phyloP scores from a whole-genome alignment of 1,140 invertebrate species.

The Micrasema longulum region DNA sequence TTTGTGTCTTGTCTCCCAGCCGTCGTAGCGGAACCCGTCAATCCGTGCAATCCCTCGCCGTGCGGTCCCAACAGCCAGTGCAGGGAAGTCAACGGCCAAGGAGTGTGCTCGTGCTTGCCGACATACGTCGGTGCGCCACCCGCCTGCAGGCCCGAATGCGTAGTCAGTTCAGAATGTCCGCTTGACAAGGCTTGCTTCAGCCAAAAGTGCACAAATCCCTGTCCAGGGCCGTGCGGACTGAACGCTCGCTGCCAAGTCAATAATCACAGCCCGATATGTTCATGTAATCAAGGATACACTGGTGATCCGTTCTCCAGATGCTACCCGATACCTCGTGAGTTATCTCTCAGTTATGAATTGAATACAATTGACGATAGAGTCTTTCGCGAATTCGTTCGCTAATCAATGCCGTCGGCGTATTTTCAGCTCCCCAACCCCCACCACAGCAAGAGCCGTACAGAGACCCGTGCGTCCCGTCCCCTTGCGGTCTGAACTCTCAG shows the following conservation, averaged over 20 bases:
- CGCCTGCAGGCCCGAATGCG: slow-evolving; percentile 74
- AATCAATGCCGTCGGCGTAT: slow-evolving; percentile 75
- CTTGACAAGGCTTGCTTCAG: slow-evolving; percentile 74
- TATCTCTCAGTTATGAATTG: not conserved
- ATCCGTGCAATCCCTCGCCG: slow-evolving; percentile 74
- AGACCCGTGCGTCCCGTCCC: slow-evolving; percentile 76
- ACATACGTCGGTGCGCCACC: slow-evolving; percentile 74
- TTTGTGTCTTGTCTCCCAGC: slow-evolving; percentile 54
- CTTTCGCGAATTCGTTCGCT: not conserved
- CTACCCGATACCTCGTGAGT: slow-evolving; percentile 70
- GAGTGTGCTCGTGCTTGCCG: slow-evolving; percentile 74
- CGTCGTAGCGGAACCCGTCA: slow-evolving; percentile 59
- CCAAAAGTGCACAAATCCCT: slow-evolving; percentile 77
- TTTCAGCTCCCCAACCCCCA: slow-evolving; percentile 58
- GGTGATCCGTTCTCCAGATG: slow-evolving; percentile 82
- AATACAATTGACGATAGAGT: too few species aligned
- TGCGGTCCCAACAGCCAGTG: slow-evolving; percentile 79
- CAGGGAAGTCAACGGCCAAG: slow-evolving; percentile 69
- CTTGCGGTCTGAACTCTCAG: slow-evolving; percentile 80
- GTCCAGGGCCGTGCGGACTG: slow-evolving; percentile 74
- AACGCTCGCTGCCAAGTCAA: slow-evolving; percentile 75
- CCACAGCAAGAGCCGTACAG: slow-evolving; percentile 57
- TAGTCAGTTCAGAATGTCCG: slow-evolving; percentile 75
- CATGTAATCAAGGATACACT: slow-evolving; percentile 74
- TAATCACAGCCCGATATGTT: slow-evolving; percentile 80